Evolutionary conservation across 2,888 invertebrate species (phyloP).

Genomic region (Dicranocentrus wangi): DNA sequence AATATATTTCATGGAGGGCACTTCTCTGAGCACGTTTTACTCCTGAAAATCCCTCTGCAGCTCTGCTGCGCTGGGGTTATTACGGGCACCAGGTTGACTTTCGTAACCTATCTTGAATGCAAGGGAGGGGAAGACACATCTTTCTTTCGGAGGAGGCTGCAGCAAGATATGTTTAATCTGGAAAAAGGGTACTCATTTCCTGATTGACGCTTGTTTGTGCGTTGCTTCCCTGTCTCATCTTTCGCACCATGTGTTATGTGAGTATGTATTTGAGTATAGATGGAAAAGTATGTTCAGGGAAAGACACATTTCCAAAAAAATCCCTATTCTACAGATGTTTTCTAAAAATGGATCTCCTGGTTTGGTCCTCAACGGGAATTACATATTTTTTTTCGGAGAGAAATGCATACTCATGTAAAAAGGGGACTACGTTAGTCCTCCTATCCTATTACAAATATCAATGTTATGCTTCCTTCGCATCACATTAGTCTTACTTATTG

Average conservation of each 20-base stretch:
- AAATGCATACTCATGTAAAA: not conserved
- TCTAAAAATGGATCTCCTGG: not conserved
- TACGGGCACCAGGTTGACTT: not conserved
- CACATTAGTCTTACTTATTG: not conserved
- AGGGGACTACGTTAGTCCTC: too few relatives aligned
- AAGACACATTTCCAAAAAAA: constrained; percentile 1
- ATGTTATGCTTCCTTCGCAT: too few relatives aligned
- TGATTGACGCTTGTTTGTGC: not conserved
- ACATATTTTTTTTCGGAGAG: constrained; percentile 8
- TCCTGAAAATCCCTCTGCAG: too few relatives aligned
- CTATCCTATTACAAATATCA: too few relatives aligned
- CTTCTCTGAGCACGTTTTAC: too few relatives aligned
- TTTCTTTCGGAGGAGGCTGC: not conserved
- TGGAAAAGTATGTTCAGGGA: constrained; percentile 9
- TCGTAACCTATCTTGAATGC: constrained; percentile 4
- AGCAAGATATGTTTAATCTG: too few relatives aligned
- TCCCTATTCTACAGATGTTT: constrained; percentile 22
- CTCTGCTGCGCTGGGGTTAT: too few relatives aligned
- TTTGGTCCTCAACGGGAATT: not conserved
- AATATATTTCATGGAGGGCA: too few relatives aligned
- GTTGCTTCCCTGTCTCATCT: constrained; percentile 18
- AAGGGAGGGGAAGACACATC: not conserved
- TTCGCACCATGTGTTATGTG: constrained; percentile 14
- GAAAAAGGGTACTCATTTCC: constrained; percentile 3
- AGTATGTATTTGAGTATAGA: not conserved